phyloP scores from a whole-genome alignment of 2,113 vertebrate genomes.

The Lonchura striata region DNA sequence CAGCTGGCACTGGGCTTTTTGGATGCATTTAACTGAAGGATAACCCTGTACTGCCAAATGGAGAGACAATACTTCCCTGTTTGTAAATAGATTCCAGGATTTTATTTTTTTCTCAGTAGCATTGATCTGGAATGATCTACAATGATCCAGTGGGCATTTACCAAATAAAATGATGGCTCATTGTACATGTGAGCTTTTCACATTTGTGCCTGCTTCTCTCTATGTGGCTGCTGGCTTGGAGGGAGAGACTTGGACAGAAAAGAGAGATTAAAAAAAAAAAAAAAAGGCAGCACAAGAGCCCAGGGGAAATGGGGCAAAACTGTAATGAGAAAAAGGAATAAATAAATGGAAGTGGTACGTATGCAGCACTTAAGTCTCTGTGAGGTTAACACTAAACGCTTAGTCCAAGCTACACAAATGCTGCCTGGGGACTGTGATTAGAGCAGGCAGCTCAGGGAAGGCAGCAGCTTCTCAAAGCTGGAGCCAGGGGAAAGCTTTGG shows the following conservation, averaged over 20 bases:
- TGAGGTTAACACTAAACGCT: slow-evolving; percentile 34
- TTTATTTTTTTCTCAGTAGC: neutral
- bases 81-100: neutral
- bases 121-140: neutral
- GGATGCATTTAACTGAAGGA: neutral
- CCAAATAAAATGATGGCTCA: neutral
- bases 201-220: neutral
- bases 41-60: neutral
- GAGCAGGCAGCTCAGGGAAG: neutral
- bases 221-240: neutral
- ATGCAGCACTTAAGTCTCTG: slow-evolving; percentile 20
- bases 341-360: neutral
- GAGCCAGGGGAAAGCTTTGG: neutral
- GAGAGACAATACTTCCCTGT: neutral
- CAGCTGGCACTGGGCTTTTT: neutral
- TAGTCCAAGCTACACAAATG: slow-evolving; percentile 36
- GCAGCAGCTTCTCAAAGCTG: neutral
- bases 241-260: neutral
- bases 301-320: neutral
- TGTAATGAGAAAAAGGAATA: slow-evolving; percentile 31
- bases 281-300: neutral
- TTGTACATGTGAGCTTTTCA: neutral
- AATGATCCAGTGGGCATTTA: neutral
- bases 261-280: neutral
- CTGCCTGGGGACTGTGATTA: slow-evolving; percentile 9